Evolutionary conservation across 2,113 vertebrate species (phyloP).

Genomic region (Patagioenas fasciata): DNA sequence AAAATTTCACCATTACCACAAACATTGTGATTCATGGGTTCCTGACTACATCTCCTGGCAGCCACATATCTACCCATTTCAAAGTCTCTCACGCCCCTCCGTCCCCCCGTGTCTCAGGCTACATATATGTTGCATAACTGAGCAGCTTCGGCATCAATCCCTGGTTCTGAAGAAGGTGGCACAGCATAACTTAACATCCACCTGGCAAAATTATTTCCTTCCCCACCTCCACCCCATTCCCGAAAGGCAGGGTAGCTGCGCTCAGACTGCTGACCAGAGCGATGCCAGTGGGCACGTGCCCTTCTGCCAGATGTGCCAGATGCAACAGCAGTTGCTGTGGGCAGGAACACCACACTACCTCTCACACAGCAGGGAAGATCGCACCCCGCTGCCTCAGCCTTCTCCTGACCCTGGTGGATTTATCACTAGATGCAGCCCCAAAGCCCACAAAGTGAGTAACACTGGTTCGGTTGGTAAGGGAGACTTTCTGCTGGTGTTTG

Average conservation of each 20-base stretch:
- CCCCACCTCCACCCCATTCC: not conserved
- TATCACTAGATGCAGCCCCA: not conserved
- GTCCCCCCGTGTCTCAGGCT: not conserved
- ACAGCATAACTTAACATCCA: not conserved
- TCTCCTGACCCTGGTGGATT: not conserved
- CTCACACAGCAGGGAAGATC: not conserved
- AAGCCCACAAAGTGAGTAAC: not conserved
- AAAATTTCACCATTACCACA: not conserved
- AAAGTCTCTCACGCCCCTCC: not conserved
- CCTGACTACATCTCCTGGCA: not conserved
- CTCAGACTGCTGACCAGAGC: accelerated
- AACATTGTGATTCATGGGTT: not conserved
- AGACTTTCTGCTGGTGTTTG: not conserved
- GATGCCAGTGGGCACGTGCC: accelerated
- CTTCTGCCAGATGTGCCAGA: not conserved
- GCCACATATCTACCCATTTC: not conserved
- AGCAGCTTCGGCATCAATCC: not conserved
- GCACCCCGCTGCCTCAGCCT: not conserved
- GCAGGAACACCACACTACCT: not conserved
- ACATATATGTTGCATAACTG: not conserved
- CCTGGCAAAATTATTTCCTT: not conserved
- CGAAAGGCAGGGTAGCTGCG: not conserved
- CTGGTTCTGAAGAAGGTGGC: not conserved
- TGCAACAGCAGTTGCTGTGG: not conserved
- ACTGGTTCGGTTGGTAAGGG: not conserved